Conservation (phyloP, 2,888 invertebrate genomes). For the Pterobdella sp. region DNA sequence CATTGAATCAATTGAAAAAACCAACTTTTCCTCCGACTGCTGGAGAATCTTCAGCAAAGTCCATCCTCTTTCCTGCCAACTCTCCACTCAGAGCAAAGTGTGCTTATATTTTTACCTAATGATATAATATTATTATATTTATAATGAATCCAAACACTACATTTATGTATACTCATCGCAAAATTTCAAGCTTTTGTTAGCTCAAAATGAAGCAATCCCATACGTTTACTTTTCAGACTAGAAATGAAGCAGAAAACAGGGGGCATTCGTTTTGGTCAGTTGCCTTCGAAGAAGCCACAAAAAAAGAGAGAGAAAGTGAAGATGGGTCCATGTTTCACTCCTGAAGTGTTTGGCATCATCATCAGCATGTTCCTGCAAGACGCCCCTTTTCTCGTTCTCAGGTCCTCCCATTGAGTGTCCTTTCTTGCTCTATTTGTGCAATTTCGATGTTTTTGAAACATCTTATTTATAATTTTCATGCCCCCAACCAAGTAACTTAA, state of each 20-base stretch:
- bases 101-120: too few species aligned
- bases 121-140: too few species aligned
- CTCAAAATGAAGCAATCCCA: too few species aligned
- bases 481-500: neutral
- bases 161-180: too few species aligned
- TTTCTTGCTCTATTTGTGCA: neutral
- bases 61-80: neutral
- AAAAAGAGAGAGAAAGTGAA: constrained; percentile 49
- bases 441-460: neutral
- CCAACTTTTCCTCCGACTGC: neutral
- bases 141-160: too few species aligned
- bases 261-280: constrained; percentile 4
- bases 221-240: neutral
- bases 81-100: constrained; percentile 6
- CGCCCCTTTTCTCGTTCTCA: constrained; percentile 76
- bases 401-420: constrained; percentile 45
- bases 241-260: neutral
- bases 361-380: constrained; percentile 76
- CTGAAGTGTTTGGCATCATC: constrained; percentile 75
- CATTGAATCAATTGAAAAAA: neutral
- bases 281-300: constrained; percentile 8
- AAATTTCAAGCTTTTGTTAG: too few species aligned
- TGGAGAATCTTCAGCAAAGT: neutral
- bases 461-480: neutral
- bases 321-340: constrained; percentile 70